A percentile compares a stretch with the other conserved stretches of the same genome.
These are phyloP conservation scores for Lithobius niger DNA, from an alignment of 1,140 invertebrate species.

Conservation along the genomic window DNA sequence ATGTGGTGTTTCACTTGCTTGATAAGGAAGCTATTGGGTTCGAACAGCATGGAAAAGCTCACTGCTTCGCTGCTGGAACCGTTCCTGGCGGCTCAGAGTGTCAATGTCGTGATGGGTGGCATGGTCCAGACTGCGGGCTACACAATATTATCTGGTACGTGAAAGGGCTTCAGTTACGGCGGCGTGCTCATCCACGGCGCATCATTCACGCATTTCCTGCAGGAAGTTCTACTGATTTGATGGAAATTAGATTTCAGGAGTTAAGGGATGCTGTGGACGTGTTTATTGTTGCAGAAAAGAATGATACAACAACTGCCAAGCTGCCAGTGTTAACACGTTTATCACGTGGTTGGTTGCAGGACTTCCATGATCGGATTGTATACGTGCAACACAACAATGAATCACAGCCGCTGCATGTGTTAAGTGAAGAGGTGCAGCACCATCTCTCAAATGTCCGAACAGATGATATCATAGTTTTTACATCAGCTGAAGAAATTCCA, in stretches of 20 bases:
- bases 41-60: background rate
- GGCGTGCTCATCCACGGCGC: background rate
- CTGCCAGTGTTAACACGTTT: background rate
- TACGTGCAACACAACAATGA: background rate
- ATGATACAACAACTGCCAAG: background rate
- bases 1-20: background rate
- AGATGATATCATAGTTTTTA: background rate
- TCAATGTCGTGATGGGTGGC: background rate
- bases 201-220: background rate
- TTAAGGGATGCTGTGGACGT: background rate
- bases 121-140: background rate
- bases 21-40: background rate
- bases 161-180: background rate
- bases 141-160: background rate
- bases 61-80: background rate
- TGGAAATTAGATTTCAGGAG: background rate
- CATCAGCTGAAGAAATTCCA: background rate
- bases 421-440: background rate
- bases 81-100: background rate
- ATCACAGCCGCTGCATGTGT: background rate
- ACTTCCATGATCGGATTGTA: background rate
- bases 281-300: background rate
- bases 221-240: background rate
- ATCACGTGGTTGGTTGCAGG: background rate
- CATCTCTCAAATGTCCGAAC: background rate